These are phyloP conservation scores for Phaenicophaeus curvirostris DNA, from an alignment of 2,797 vertebrate species.

Conservation along the genomic window DNA sequence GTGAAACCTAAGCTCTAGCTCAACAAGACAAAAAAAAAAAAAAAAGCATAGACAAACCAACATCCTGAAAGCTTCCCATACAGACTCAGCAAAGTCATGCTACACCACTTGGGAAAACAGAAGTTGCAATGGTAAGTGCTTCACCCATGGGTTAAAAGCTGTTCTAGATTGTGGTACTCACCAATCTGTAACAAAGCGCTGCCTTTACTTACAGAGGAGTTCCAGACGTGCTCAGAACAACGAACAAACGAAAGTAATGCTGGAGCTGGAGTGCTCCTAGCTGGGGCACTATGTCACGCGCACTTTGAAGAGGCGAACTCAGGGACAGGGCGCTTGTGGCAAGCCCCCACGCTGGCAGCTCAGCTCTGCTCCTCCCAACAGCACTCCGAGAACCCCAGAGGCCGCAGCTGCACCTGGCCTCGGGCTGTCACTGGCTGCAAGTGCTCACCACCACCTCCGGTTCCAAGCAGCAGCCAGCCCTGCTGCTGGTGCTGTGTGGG, in stretches of 20 bases:
- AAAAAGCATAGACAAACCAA: neutral
- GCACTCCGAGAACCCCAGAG: neutral
- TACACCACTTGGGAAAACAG: neutral
- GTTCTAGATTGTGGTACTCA: neutral
- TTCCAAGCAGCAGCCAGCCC: neutral
- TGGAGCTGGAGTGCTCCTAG: neutral
- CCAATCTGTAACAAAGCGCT: neutral
- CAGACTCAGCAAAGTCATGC: neutral
- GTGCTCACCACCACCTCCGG: fast-evolving
- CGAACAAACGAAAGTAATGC: neutral
- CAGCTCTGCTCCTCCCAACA: neutral
- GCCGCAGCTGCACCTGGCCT: too few relatives aligned
- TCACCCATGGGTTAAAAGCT: neutral
- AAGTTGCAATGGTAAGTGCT: neutral
- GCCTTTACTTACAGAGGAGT: neutral
- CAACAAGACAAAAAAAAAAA: neutral
- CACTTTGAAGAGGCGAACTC: fast-evolving
- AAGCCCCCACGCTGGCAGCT: neutral
- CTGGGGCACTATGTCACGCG: neutral
- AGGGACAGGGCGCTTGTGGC: fast-evolving
- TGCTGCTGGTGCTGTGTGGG: too few relatives aligned
- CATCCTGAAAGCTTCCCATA: neutral
- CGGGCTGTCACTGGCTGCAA: fast-evolving
- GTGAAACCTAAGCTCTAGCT: slow-evolving; percentile 37
- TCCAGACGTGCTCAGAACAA: neutral